Conservation (phyloP, 2,113 vertebrate species). For the Platysternon megacephalum region DNA sequence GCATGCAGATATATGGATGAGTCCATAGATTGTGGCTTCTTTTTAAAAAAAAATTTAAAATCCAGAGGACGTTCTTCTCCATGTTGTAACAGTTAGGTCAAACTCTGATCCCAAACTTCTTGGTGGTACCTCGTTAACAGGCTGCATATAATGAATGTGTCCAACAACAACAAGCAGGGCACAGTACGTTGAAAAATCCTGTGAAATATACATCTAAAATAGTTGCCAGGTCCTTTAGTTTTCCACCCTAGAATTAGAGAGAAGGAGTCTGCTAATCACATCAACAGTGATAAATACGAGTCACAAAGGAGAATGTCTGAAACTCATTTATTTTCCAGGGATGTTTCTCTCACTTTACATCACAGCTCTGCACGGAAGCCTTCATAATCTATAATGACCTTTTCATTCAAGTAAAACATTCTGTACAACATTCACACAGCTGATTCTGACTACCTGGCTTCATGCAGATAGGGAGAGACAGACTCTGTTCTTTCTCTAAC, state of each 20-base stretch:
- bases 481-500: not conserved
- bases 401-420: not conserved
- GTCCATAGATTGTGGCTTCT: not conserved
- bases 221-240: not conserved
- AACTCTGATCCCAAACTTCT: slow-evolving; percentile 21
- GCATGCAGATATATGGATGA: not conserved
- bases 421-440: not conserved
- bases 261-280: not conserved
- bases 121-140: slow-evolving; percentile 50
- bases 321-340: slow-evolving; percentile 16
- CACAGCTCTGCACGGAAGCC: not conserved
- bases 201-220: slow-evolving; percentile 24
- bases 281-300: not conserved
- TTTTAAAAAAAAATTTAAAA: not conserved
- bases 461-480: not conserved
- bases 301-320: not conserved
- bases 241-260: slow-evolving; percentile 17
- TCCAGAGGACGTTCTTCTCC: not conserved
- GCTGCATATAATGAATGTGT: slow-evolving; percentile 40
- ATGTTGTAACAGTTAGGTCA: not conserved
- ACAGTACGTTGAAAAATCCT: not conserved
- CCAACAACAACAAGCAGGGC: slow-evolving; percentile 1
- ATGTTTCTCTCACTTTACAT: not conserved
- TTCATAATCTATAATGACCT: not conserved
- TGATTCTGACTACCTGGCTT: not conserved